Percentiles rank a stretch among this genome's conserved stretches.
phyloP scores from a whole-genome alignment of 2,797 vertebrate genomes.

The Melanotaenia pygmaea region DNA sequence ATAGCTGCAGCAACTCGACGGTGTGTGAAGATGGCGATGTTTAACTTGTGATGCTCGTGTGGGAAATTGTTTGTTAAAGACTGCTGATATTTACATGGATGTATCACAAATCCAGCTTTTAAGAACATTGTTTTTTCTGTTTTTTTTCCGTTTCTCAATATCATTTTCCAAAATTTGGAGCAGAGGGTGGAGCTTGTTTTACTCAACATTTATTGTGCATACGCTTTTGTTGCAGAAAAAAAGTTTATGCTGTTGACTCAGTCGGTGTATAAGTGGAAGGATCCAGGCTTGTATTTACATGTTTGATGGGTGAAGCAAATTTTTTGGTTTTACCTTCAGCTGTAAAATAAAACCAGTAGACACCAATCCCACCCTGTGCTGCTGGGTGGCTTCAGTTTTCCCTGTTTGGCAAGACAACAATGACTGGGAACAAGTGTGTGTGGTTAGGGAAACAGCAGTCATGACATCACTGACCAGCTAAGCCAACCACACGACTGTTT shows the following conservation, averaged over 20 bases:
- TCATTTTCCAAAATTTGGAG: too few species aligned
- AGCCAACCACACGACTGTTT: slow-evolving; percentile 64
- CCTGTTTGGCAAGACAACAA: slow-evolving; percentile 25
- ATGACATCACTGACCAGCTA: slow-evolving; percentile 64
- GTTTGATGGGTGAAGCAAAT: not conserved
- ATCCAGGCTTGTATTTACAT: not conserved
- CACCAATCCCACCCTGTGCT: not conserved
- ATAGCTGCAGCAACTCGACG: not conserved
- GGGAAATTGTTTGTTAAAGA: slow-evolving; percentile 2
- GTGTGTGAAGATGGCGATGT: not conserved
- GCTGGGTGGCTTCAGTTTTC: slow-evolving; percentile 9
- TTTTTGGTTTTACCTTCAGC: not conserved
- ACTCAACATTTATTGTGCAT: not conserved
- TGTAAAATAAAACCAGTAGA: slow-evolving; percentile 5
- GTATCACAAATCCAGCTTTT: not conserved
- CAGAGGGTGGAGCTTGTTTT: too few species aligned
- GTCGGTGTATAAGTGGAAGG: not conserved
- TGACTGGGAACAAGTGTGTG: slow-evolving; percentile 20
- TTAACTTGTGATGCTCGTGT: not conserved
- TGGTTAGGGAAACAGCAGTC: slow-evolving; percentile 41
- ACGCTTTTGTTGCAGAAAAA: not conserved
- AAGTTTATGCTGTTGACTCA: too few species aligned
- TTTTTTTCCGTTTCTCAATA: not conserved
- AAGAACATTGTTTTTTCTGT: too few species aligned
- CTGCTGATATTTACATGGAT: not conserved